phyloP scores from a whole-genome alignment of 2,113 vertebrate species.

The Pitta sordida region DNA sequence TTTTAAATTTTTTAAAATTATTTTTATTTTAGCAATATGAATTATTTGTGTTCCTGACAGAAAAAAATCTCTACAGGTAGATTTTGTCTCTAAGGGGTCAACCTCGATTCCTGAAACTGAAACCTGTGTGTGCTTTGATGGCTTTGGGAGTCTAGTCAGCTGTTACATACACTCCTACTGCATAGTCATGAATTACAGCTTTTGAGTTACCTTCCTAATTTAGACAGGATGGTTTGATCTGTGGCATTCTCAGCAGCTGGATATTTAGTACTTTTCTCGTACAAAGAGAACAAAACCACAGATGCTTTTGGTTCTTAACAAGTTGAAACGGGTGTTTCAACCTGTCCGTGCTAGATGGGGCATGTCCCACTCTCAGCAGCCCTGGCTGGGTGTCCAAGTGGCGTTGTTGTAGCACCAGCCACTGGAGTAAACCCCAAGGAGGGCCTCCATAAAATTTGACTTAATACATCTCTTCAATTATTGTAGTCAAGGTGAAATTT shows the following conservation, averaged over 20 bases:
- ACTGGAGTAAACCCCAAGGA: background rate
- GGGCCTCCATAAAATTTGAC: background rate
- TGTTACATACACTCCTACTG: background rate
- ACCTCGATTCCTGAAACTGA: background rate
- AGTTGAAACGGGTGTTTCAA: background rate
- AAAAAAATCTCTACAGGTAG: background rate
- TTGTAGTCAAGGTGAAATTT: background rate
- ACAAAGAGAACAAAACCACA: background rate
- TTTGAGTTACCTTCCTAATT: background rate
- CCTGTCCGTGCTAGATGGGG: fast-evolving
- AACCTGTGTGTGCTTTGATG: background rate
- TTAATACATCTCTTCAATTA: background rate
- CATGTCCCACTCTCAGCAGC: background rate
- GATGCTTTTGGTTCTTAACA: background rate
- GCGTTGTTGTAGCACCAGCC: background rate
- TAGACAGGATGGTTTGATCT: background rate
- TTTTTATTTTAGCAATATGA: background rate
- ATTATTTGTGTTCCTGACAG: background rate
- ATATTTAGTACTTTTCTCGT: background rate
- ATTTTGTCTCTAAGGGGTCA: background rate
- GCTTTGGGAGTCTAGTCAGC: background rate
- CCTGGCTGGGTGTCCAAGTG: background rate
- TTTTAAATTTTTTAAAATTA: background rate
- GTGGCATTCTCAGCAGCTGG: background rate
- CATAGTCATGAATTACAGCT: background rate